These are phyloP conservation scores for Ctenopoma kingsleyae DNA, from an alignment of 2,797 vertebrate species.

Conservation along the genomic window DNA sequence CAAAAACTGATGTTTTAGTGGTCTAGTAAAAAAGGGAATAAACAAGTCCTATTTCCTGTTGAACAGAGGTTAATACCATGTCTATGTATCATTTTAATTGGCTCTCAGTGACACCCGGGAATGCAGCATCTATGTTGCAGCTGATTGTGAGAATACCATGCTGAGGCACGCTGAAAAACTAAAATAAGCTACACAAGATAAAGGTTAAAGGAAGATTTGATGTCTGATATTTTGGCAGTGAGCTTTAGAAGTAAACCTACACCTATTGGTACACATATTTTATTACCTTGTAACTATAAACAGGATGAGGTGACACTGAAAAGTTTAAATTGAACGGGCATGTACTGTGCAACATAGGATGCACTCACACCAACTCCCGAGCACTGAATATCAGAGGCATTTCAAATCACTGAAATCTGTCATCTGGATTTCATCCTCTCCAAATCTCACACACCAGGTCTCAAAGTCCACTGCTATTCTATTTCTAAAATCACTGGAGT, in stretches of 20 bases:
- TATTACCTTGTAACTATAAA: too few species aligned
- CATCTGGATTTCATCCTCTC: slow-evolving; percentile 19
- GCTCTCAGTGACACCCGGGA: slow-evolving; percentile 34
- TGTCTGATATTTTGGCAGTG: background rate
- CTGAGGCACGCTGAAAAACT: background rate
- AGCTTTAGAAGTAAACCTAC: too few species aligned
- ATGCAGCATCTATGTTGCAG: slow-evolving; percentile 19
- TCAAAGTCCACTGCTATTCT: slow-evolving; percentile 26
- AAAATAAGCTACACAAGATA: slow-evolving; percentile 26
- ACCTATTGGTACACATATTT: background rate
- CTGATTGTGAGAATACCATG: slow-evolving; percentile 39
- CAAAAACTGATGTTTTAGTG: slow-evolving; percentile 9
- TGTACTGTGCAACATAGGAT: background rate
- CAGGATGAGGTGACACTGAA: background rate
- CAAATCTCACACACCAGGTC: slow-evolving; percentile 24
- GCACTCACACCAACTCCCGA: too few species aligned
- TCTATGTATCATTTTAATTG: slow-evolving; percentile 44
- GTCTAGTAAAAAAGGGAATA: background rate
- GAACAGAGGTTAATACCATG: slow-evolving; percentile 31
- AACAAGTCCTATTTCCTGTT: slow-evolving; percentile 16
- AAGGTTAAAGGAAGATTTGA: background rate
- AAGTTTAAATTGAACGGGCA: background rate
- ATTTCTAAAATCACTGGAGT: slow-evolving; percentile 27
- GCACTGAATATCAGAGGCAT: too few species aligned
- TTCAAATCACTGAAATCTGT: slow-evolving; percentile 6